Conservation (phyloP, 2,888 invertebrate species). For the Lithophane semibrunnea region DNA sequence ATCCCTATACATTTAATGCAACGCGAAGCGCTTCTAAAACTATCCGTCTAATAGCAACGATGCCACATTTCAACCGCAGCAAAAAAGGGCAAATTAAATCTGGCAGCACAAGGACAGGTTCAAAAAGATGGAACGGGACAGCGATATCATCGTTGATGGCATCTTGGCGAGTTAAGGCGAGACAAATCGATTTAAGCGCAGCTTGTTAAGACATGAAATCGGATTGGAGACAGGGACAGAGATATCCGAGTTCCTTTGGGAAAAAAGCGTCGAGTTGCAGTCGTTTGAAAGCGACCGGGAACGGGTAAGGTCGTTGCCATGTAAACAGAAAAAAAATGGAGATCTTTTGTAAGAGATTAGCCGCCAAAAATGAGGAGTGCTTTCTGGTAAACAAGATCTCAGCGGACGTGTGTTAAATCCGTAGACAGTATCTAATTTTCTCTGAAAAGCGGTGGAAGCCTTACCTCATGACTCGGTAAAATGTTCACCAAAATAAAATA, state of each 20-base stretch:
- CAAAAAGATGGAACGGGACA: conserved; percentile 77
- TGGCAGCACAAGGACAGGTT: conserved; percentile 80
- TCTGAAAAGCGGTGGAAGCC: conserved; percentile 42
- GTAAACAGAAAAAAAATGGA: conserved; percentile 78
- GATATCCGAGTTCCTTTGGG: conserved; percentile 71
- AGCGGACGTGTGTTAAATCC: conserved; percentile 55
- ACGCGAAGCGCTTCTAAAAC: conserved; percentile 70
- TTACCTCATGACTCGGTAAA: conserved; percentile 40
- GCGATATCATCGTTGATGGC: conserved; percentile 72
- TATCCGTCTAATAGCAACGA: conserved; percentile 68
- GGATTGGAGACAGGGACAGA: conserved; percentile 78
- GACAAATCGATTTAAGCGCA: conserved; percentile 84
- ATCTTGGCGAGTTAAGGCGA: conserved; percentile 81
- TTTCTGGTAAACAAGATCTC: conserved; percentile 67
- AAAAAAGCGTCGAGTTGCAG: conserved; percentile 73
- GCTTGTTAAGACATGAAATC: conserved; percentile 80
- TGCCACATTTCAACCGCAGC: conserved; percentile 69
- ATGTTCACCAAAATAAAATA: conserved; percentile 50
- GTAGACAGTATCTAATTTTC: conserved; percentile 60
- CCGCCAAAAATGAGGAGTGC: conserved; percentile 68
- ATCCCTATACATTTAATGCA: conserved; percentile 61
- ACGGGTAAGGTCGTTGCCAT: conserved; percentile 84
- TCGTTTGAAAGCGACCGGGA: conserved; percentile 68
- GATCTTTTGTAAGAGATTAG: conserved; percentile 82
- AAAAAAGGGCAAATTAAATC: conserved; percentile 83